Percentiles rank a stretch among this genome's conserved stretches.
phyloP scores from a whole-genome alignment of 92 coral and sea anemone genomes.

The Porites lobata region DNA sequence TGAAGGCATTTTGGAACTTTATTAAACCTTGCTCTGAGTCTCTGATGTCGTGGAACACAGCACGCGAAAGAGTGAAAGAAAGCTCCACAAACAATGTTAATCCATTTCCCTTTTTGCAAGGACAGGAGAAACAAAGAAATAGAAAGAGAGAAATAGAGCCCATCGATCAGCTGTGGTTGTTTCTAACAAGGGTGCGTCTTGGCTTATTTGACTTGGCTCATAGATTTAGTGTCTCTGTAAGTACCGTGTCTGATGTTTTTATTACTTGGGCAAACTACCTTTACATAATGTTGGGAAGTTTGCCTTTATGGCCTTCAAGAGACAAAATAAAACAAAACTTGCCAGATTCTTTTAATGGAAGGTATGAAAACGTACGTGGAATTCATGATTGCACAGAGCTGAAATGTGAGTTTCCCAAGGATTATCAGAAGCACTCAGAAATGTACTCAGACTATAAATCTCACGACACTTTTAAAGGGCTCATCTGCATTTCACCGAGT shows the following conservation, averaged over 20 bases:
- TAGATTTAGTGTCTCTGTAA: slow-evolving; percentile 50
- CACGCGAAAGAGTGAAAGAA: slow-evolving; percentile 23
- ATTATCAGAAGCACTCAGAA: no score
- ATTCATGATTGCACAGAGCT: no score
- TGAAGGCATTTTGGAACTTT: slow-evolving; percentile 51
- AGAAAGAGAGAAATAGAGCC: slow-evolving; percentile 45
- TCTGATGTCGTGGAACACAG: slow-evolving; percentile 37
- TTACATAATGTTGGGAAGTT: not conserved
- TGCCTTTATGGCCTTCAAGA: no score
- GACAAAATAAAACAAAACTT: no score
- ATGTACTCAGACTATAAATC: slow-evolving; percentile 58
- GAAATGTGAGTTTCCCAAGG: no score
- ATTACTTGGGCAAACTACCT: slow-evolving; percentile 63
- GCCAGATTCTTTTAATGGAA: no score
- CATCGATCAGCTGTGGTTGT: slow-evolving; percentile 27
- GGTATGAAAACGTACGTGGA: no score
- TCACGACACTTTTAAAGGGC: slow-evolving; percentile 41
- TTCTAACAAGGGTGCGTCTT: no score
- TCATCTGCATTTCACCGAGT: not conserved
- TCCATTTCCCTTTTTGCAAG: slow-evolving; percentile 37
- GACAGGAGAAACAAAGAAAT: slow-evolving; percentile 34
- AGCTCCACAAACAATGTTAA: not conserved
- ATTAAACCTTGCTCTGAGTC: slow-evolving; percentile 28
- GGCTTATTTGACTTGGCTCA: slow-evolving; percentile 38
- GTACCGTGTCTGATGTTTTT: slow-evolving; percentile 55